A percentile compares a stretch with the other conserved stretches of the same genome.
Evolutionary conservation across 2,888 invertebrate species (phyloP).

Genomic region (Linnaemya tessellans): DNA sequence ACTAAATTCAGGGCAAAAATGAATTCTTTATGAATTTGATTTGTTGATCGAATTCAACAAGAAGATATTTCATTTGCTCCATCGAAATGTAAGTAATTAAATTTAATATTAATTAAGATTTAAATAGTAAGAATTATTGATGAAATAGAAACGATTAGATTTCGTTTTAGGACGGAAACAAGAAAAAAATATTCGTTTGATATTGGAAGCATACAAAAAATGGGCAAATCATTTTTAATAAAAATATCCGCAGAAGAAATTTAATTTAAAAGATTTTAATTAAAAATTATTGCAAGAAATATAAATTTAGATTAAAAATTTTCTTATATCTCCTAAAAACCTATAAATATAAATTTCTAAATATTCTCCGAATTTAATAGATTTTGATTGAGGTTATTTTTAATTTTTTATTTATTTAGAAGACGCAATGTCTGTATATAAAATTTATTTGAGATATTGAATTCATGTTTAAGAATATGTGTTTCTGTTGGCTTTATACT

Average conservation of each 20-base stretch:
- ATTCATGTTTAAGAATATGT: no score
- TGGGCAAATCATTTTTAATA: slow-evolving; percentile 41
- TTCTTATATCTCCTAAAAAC: neutral
- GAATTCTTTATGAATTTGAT: slow-evolving; percentile 44
- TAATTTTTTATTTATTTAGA: no score
- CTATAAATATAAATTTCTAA: no score
- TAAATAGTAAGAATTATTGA: slow-evolving; percentile 20
- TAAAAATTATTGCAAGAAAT: neutral
- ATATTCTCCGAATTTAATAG: no score
- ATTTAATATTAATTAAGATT: slow-evolving; percentile 45
- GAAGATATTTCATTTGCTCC: slow-evolving; percentile 19
- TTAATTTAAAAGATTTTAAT: neutral
- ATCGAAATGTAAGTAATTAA: slow-evolving; percentile 66
- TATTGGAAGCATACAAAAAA: slow-evolving; percentile 35
- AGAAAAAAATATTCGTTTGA: neutral
- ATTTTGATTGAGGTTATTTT: no score
- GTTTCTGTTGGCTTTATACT: no score
- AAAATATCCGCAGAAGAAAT: slow-evolving; percentile 7
- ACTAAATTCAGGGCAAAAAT: neutral
- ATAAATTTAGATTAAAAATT: neutral
- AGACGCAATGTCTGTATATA: no score
- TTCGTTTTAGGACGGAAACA: slow-evolving; percentile 6
- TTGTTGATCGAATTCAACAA: slow-evolving; percentile 14
- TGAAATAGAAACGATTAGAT: neutral
- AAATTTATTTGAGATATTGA: no score